A percentile compares a stretch with the other conserved stretches of the same genome.
phyloP scores from a whole-genome alignment of 2,113 vertebrate genomes.

The Corythoichthys haematopterus region DNA sequence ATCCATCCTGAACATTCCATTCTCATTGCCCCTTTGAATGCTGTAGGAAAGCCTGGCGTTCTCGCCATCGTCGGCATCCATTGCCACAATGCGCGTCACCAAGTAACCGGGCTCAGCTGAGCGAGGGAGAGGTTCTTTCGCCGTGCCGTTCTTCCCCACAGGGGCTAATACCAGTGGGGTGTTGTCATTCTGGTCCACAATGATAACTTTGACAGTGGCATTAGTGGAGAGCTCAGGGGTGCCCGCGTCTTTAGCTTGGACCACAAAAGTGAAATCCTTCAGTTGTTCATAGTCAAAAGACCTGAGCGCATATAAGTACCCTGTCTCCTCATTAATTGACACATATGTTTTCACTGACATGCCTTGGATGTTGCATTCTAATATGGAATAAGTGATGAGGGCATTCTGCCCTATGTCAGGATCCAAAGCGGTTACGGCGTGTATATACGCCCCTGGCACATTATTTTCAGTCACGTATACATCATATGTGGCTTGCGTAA shows the following conservation, averaged over 20 bases:
- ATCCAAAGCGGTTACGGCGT: slow-evolving; percentile 89
- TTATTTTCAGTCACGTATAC: slow-evolving; percentile 97
- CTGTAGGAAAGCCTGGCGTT: slow-evolving; percentile 92
- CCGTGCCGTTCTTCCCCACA: slow-evolving; percentile 85
- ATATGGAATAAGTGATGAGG: slow-evolving; percentile 85
- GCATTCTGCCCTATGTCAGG: slow-evolving; percentile 88
- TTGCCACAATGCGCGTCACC: slow-evolving; percentile 87
- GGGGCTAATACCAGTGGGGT: slow-evolving; percentile 86
- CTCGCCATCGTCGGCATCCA: slow-evolving; percentile 92
- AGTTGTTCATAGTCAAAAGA: slow-evolving; percentile 97
- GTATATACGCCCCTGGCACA: slow-evolving; percentile 94
- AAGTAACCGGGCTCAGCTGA: slow-evolving; percentile 90
- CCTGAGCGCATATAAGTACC: slow-evolving; percentile 90
- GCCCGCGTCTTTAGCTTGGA: slow-evolving; percentile 83
- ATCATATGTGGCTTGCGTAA: slow-evolving; percentile 87
- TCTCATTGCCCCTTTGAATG: slow-evolving; percentile 88
- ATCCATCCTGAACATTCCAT: slow-evolving; percentile 91
- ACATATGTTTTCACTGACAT: slow-evolving; percentile 98
- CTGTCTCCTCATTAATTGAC: slow-evolving; percentile 95
- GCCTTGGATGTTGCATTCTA: slow-evolving; percentile 92
- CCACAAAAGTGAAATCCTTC: slow-evolving; percentile 91
- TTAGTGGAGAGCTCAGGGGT: slow-evolving; percentile 81
- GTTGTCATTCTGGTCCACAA: slow-evolving; percentile 96
- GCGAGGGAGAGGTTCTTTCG: slow-evolving; percentile 84
- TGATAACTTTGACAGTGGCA: slow-evolving; percentile 85